Evolutionary conservation across 2,888 invertebrate genomes (phyloP), one percentile per base, ranked within the genome.

Genomic region (Ditula angustiorana): DNA sequence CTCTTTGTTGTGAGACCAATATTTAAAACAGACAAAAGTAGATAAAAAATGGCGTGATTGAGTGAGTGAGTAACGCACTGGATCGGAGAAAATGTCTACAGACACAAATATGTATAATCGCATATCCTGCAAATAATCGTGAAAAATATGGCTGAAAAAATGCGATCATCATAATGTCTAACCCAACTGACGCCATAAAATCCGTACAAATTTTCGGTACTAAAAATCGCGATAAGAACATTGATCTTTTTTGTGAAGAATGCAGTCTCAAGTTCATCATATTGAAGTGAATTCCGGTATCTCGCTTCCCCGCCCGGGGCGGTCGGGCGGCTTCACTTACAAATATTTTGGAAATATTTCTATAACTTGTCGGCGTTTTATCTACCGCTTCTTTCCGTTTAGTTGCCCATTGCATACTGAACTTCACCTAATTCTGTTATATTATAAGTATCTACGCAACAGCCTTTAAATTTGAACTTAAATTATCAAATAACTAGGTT

Each of bases 291-390:
- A 83, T 78, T 79, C 80, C 76, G 74, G 68, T 72, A 70, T 70
- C 69, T 72, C 67, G 66, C 71, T 69, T 71, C 75, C 80, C 81
- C 79, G 82, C 83, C 80, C 78, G 73, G 77, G 85, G 83, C 83
- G 80, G 82, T 75, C 80, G 68, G 67, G 78, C 82, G 83, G 84
- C 79, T 74, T 85, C 83, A 81, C 87, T 86, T 82, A 92, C 89
- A 92, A 92, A 92, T 92, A 92, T 92, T 92, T 92, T 89, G 89
- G 86, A 91, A 92, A 92, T 92, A 91, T 92, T 92, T 92, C 91
- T 90, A 85, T 86, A 88, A 91, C 90, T 90, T 90, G 90, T 88
- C 88, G 87, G 86, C 83, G 79, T 90, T 91, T 91, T 89, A 92
- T 91, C 91, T 87, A 86, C 90, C 88, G 90, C 90, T 90, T 80